Evolutionary conservation across 2,888 invertebrate genomes (phyloP), one percentile per base, ranked within the genome.

Genomic region (Pandemis heparana): DNA sequence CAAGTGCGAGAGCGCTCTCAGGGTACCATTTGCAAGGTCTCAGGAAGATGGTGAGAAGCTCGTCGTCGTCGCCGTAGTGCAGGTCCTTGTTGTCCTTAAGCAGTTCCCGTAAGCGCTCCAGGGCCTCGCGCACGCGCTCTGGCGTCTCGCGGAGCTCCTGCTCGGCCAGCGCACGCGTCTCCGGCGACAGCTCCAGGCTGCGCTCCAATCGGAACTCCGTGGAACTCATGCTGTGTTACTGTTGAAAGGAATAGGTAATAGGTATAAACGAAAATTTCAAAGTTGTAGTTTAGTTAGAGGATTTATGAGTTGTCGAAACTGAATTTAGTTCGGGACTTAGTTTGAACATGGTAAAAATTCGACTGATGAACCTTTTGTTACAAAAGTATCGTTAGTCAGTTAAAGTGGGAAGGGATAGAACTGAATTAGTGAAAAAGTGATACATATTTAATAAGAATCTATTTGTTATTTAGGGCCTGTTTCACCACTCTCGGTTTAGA

Each of bases 21-120:
- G 97, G 96, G 81, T 98, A 97, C 92, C 96, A 98, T 87, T 98
- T 98, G 90, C 97, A 97, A 39, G 97, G 97, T 74, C 98, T 95
- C 73, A 98, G 92, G 85, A 97, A 97, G 76, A 97, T 96, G n/a
- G 96, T 93, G 10, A 98, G 95, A 60, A 97, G 95, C 46, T 97
- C 97, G 79, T 98, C 97, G 79, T 97, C 97, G 59, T 97, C 97
- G 74, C 95, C 95, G 82, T 92, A 97, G 83, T 95, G 93, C 70
- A 97, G 84, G 75, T 96, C 96, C 64, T 96, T 95, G 78, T 95
- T 95, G 80, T 96, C 97, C 77, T 96, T 95, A n/a, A 97, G 87
- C 14, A 97, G 87, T 80, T 96, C 95, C 64, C 96, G 90, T 4
- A 97, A 90, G 76, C 95, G 92, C 78, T 95, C 95, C 3, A 96